Conservation (phyloP, 2,797 vertebrate genomes). For the Eidolon dupreanum region DNA sequence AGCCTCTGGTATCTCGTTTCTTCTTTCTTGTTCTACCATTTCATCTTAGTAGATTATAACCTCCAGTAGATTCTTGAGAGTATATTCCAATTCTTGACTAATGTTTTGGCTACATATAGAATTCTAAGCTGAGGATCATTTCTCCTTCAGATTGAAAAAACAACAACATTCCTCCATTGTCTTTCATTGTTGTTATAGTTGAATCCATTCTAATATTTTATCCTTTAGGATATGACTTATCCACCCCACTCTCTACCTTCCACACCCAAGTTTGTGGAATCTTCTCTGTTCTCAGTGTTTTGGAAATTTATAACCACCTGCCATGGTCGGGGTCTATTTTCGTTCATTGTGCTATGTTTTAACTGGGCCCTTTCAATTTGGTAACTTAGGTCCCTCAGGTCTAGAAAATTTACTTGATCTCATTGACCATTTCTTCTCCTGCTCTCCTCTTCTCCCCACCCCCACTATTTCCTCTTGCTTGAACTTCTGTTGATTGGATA, state of each 20-base stretch:
- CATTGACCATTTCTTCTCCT: background rate
- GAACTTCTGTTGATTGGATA: background rate
- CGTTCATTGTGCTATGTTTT: background rate
- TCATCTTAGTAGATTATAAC: background rate
- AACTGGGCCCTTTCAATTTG: background rate
- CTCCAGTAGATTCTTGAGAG: background rate
- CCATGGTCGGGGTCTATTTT: background rate
- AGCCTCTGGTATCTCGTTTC: background rate
- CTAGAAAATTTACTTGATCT: background rate
- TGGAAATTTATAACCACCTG: background rate
- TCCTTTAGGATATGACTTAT: background rate
- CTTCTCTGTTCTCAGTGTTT: background rate
- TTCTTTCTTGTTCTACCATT: background rate
- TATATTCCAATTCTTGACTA: background rate
- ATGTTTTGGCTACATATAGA: slow-evolving; percentile 34
- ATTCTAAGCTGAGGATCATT: slow-evolving; percentile 18
- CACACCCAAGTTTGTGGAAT: background rate
- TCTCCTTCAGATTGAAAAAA: slow-evolving; percentile 24
- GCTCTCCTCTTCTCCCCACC: background rate
- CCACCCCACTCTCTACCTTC: background rate
- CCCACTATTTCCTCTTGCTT: background rate
- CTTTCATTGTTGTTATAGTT: background rate
- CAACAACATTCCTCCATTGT: background rate
- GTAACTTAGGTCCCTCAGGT: background rate
- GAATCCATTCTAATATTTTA: background rate